Evolutionary conservation across 2,888 invertebrate species (phyloP).

Genomic region (Leptinotarsa juncta): DNA sequence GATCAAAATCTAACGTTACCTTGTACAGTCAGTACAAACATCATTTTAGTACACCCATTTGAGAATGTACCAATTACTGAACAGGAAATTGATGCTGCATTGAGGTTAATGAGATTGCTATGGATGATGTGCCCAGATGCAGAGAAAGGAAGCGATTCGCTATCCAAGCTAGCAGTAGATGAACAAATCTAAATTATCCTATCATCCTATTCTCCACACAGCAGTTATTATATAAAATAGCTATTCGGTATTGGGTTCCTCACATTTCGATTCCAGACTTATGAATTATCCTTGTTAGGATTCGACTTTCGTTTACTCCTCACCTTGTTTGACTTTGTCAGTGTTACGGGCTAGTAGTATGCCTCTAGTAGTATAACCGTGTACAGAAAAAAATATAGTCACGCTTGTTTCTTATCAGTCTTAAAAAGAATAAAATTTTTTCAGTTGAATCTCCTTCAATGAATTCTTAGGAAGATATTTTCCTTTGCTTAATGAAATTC

Average conservation of each 20-base stretch:
- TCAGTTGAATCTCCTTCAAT: not conserved
- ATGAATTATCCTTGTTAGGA: not conserved
- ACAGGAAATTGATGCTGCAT: too few relatives aligned
- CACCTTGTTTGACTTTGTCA: not conserved
- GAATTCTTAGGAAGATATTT: not conserved
- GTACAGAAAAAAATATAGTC: not conserved
- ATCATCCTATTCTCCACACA: not conserved
- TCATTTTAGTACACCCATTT: too few relatives aligned
- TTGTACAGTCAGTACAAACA: too few relatives aligned
- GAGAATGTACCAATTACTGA: too few relatives aligned
- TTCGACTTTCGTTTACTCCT: not conserved
- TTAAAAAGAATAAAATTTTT: not conserved
- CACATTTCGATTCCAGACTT: not conserved
- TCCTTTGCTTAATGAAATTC: not conserved
- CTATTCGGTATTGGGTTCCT: not conserved
- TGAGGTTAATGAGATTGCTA: too few relatives aligned
- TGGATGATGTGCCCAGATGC: too few relatives aligned
- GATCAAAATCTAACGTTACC: too few relatives aligned
- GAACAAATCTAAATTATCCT: too few relatives aligned
- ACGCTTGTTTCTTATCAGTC: not conserved
- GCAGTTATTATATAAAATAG: not conserved
- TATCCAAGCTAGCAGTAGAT: too few relatives aligned
- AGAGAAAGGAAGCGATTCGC: too few relatives aligned
- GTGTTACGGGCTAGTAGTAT: not conserved
- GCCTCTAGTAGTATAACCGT: not conserved